Base-by-base conservation (phyloP, 2,113 vertebrate species). In the Sinosuthora webbiana region DNA sequence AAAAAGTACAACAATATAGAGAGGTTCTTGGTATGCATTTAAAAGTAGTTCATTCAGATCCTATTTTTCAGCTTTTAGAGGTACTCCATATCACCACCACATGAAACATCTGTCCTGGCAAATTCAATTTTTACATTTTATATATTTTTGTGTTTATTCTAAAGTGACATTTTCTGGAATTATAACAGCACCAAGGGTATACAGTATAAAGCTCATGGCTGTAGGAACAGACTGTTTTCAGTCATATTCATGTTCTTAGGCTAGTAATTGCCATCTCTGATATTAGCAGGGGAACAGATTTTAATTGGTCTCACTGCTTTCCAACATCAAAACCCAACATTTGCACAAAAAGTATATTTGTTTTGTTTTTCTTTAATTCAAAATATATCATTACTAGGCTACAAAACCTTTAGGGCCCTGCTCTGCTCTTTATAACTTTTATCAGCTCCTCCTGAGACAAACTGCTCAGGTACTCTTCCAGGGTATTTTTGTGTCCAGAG, bases 241-340 rank as follows among this genome's bases (percentile, higher is more conserved):
- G 60, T n/a, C 55, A 67, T 11, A 74, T 55, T 75, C 3, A 3
- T 39, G 20, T 79, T 89, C 62, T 76, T 69, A 83, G 39, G 28
- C 79, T 85, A 91, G 75, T 77, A 95, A 95, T 88, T 94, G 47
- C 67, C 44, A 77, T 74, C 45, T 94, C 82, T 83, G 44, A 70
- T 91, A 95, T 63, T 83, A 95, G 56, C 92, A 94, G 45, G 84
- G 92, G 87, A 96, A 88, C 2, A 2, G 67, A 76, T 86, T 71
- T 91, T 97, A 97, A 96, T 96, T 96, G 87, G 82, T 94, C 87
- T 97, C 94, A 55, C 75, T 93, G 90, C 87, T 94, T 94, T 90
- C 63, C 42, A 63, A 86, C 90, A 94, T 94, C 93, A 97, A 94
- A 94, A 27, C 6, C 13, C 31, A 92, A 77, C 12, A 93, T 77